These are phyloP conservation scores for Digitonthophagus gazella DNA, from an alignment of 2,888 invertebrate genomes.

Conservation along the genomic window DNA sequence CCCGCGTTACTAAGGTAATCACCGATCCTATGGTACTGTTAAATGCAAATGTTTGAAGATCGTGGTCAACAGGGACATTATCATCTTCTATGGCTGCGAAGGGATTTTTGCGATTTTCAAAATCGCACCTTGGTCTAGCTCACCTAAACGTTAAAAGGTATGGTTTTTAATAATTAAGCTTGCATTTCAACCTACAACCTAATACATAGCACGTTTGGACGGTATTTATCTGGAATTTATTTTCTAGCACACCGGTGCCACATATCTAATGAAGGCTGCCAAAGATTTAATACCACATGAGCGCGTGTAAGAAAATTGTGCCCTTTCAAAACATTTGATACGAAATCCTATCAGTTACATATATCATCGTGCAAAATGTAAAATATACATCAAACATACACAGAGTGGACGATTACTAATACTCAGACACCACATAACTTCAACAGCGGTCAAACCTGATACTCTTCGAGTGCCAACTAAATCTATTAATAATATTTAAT, in stretches of 20 bases:
- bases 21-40: too few relatives aligned
- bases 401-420: neutral
- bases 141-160: too few relatives aligned
- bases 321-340: neutral
- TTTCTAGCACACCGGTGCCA: neutral
- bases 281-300: neutral
- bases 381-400: neutral
- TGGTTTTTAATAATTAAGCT: too few relatives aligned
- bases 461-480: neutral
- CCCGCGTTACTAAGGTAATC: too few relatives aligned
- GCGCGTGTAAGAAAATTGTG: neutral
- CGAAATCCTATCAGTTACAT: constrained; percentile 19
- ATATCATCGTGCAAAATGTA: neutral
- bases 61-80: too few relatives aligned
- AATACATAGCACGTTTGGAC: too few relatives aligned
- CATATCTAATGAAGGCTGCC: neutral
- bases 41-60: too few relatives aligned
- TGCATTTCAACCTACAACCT: too few relatives aligned
- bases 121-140: too few relatives aligned
- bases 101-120: too few relatives aligned
- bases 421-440: neutral
- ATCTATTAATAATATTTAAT: neutral
- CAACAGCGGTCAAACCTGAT: neutral
- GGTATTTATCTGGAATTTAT: neutral
- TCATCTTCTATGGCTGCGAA: too few relatives aligned